Conservation (phyloP, 64 coral and sea anemone species). For the Pocillopora verrucosa region DNA sequence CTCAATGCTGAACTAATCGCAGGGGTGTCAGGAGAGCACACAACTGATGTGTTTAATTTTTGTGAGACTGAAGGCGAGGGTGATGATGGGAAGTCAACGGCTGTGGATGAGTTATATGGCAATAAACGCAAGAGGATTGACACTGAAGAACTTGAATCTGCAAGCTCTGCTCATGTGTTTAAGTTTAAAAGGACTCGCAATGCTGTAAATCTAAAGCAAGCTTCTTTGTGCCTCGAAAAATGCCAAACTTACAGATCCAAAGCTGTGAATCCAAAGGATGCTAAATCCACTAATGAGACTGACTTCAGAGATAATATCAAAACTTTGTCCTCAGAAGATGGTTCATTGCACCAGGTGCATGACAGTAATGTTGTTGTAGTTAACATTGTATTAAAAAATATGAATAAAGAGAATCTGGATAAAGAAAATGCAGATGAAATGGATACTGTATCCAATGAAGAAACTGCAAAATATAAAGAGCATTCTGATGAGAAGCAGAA, state of each 20-base stretch:
- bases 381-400: neutral
- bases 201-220: slow-evolving; percentile 11
- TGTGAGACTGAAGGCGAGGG: neutral
- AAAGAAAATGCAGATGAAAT: neutral
- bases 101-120: neutral
- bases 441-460: neutral
- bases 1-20: neutral
- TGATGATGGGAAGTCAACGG: neutral
- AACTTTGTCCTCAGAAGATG: neutral
- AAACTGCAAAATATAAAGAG: neutral
- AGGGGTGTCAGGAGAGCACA: neutral
- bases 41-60: slow-evolving; percentile 1
- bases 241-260: slow-evolving; percentile 2
- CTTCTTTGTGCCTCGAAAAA: slow-evolving; percentile 7
- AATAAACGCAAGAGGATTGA: slow-evolving; percentile 23
- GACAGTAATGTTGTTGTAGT: too few relatives aligned
- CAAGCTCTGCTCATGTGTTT: neutral
- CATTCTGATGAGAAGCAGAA: neutral
- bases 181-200: slow-evolving; percentile 33
- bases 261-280: neutral
- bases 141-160: slow-evolving; percentile 1
- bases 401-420: neutral
- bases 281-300: neutral
- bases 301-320: neutral
- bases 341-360: neutral